Base-by-base conservation (phyloP, 1,140 invertebrate genomes). In the Protaetia brevitarsis region DNA sequence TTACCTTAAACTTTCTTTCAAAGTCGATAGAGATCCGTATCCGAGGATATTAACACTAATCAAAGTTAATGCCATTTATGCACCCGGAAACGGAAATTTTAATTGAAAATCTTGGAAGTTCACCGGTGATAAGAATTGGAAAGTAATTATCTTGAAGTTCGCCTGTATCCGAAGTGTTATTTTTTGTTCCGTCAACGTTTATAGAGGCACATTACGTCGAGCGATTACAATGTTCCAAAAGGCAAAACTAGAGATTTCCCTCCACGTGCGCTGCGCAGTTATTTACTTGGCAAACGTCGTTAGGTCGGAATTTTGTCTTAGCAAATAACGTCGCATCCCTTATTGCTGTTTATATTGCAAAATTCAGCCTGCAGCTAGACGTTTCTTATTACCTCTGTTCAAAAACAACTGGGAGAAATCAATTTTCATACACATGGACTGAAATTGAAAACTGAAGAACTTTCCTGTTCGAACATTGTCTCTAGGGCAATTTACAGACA, bases 301-400 rank as follows among this genome's bases (percentile, higher is more conserved):
- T 64, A 64, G 36, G n/a, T 37, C 19, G 23, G 62, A 64, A 64
- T 45, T 45, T 23, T 62, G 19, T 62, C 64, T 62, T 31, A 51
- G 37, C 34, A 66, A 66, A 66, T 66, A 62, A 62, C 36, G 41
- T 60, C 45, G 58, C 34, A 66, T 61, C 58, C n/a, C 65, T 66
- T 66, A 66, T 66, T 66, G 58, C 65, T 66, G 65, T 66, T 66
- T 66, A 62, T 66, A 61, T 66, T 66, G 65, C 57, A 61, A 41
- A 27, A 28, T 62, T 62, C 37, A 31, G 13, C 65, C 56, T 13
- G 23, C 23, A 58, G 65, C 58, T 34, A 56, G 56, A 51, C 29
- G 28, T 36, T 30, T 45, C 56, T 65, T 65, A 65, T 59, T 65
- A 65, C 64, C 16, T 59, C 45, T 51, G 58, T 59, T 64, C 63